phyloP scores from a whole-genome alignment of 2,797 vertebrate genomes.

The Enteromius argenteus region DNA sequence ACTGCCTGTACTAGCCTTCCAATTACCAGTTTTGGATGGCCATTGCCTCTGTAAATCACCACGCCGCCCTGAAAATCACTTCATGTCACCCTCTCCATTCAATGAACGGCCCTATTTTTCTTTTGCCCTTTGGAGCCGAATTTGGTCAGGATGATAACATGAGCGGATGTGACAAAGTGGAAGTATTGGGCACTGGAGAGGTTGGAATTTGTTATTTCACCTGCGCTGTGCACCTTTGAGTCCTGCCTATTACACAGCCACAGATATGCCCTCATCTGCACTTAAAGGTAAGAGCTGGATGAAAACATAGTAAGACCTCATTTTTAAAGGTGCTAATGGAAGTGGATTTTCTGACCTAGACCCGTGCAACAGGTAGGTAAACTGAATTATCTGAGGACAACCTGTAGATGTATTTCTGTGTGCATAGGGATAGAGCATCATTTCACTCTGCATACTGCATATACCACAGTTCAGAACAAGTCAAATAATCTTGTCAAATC shows the following conservation, averaged over 20 bases:
- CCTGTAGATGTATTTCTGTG: neutral
- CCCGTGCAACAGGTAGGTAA: neutral
- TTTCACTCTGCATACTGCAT: neutral
- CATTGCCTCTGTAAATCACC: constrained; percentile 56
- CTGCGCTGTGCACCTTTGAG: constrained; percentile 19
- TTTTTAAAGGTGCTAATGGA: neutral
- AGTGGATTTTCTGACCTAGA: neutral
- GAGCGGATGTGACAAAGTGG: constrained; percentile 51
- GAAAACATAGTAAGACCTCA: neutral
- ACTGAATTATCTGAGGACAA: neutral
- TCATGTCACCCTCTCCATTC: constrained; percentile 63
- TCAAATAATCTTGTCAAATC: no score
- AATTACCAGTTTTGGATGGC: constrained; percentile 63
- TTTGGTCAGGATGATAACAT: constrained; percentile 44
- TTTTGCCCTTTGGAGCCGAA: constrained; percentile 8
- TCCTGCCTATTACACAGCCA: constrained; percentile 35
- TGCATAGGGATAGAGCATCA: neutral
- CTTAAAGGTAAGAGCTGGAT: neutral
- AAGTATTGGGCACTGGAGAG: constrained; percentile 46
- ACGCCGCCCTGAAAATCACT: constrained; percentile 68
- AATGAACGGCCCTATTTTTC: constrained; percentile 55
- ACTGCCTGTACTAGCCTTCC: constrained; percentile 64
- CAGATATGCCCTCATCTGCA: neutral
- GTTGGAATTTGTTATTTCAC: constrained; percentile 38
- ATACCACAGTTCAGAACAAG: neutral